Evolutionary conservation across 2,888 invertebrate species (phyloP).

Genomic region (Stegophylla sp.): DNA sequence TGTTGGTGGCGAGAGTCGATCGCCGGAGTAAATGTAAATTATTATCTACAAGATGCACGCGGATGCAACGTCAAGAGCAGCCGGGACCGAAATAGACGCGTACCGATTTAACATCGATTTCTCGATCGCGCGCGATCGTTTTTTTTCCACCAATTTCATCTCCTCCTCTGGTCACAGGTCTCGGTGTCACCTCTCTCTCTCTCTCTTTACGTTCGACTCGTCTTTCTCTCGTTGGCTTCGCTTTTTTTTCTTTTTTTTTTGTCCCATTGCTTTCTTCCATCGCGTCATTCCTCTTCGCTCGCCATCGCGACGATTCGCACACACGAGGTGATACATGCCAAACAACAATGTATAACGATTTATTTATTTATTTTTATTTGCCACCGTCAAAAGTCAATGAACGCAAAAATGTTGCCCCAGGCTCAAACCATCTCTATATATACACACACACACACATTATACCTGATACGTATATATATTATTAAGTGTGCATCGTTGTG

Average conservation of each 20-base stretch:
- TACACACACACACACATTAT: neutral
- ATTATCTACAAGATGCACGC: neutral
- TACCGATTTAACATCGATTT: slow-evolving; percentile 49
- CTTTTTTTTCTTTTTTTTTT: neutral
- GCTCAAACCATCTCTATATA: neutral
- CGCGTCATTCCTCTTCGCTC: neutral
- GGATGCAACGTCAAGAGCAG: neutral
- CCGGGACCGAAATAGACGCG: slow-evolving; percentile 50
- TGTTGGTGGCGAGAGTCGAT: slow-evolving; percentile 7
- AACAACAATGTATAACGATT: slow-evolving; percentile 46
- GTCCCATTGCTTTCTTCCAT: neutral
- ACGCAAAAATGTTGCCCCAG: slow-evolving; percentile 45
- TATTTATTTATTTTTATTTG: slow-evolving; percentile 15
- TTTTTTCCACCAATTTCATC: slow-evolving; percentile 1
- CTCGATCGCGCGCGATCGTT: slow-evolving; percentile 35
- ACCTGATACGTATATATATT: neutral
- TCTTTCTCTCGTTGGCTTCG: neutral
- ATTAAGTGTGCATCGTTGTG: neutral
- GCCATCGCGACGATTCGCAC: slow-evolving; percentile 4
- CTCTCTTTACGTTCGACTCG: neutral
- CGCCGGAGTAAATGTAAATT: neutral
- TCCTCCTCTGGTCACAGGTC: neutral
- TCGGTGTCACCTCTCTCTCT: neutral
- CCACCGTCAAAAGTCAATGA: slow-evolving; percentile 37
- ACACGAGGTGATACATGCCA: slow-evolving; percentile 38